Evolutionary conservation across 2,888 invertebrate species (phyloP), one percentile per base, ranked within the genome.

Genomic region (Labia minor): DNA sequence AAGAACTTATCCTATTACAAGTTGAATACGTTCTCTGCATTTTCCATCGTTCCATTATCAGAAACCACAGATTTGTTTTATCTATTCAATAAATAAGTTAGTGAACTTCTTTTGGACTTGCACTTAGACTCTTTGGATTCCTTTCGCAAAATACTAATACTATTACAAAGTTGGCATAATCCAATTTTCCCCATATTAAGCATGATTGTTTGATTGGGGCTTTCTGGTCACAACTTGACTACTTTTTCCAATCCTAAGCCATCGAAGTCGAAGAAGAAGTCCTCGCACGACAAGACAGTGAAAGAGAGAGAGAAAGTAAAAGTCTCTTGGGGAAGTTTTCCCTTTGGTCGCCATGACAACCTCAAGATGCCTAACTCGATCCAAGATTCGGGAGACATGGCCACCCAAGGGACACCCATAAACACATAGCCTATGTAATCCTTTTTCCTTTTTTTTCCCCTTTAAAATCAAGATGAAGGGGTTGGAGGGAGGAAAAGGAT

Each of bases 361-460:
- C 49, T n/a, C 49, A 49, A 49, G 49, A 49, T 49, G 49, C 49
- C 49, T 49, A 49, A 49, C 49, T 49, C 49, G 49, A 49, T 49
- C 49, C n/a, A n/a, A 4, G 49, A 49, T 49, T 14, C 49, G 16
- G n/a, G 16, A 49, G 49, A 49, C 49, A 49, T 49, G n/a, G n/a
- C 16, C 16, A n/a, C 49, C 49, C 49, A 49, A 14, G 16, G 49
- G 49, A 49, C 49, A 14, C 49, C 3, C 49, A 4, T 2, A 49
- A 11, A 49, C 49, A 14, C 49, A 4, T 2, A 8, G 26, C 26
- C 26, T 3, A 3, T 14, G 49, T 4, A 49, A 49, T 49, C 49
- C 49, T 49, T 49, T 49, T 49, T 11, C 33, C 6, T 33, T 33
- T n/a, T n/a, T n/a, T n/a, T n/a, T 33, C 33, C 33, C 16, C 49